Evolutionary conservation across 2,888 invertebrate genomes (phyloP), one percentile per base, ranked within the genome.

Genomic region (Diploptera punctata): DNA sequence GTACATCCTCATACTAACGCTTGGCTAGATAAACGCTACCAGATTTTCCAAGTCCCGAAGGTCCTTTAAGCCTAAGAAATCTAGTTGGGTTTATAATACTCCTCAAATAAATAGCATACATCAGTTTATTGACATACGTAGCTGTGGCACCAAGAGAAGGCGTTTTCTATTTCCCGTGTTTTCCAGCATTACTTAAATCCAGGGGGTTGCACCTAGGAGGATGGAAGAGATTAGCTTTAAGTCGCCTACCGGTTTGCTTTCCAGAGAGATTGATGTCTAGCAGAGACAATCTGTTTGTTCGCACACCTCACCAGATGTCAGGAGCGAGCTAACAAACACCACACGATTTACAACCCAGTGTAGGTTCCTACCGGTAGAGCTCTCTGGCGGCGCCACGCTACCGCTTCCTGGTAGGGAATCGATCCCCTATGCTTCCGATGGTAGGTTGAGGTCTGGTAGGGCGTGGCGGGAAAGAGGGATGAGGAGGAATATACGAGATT

Each of bases 281-380:
- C n/a, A n/a, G n/a, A n/a, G n/a, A n/a, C n/a, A n/a, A n/a, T n/a
- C n/a, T n/a, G n/a, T 21, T 16, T 65, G 16, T 47, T 26, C n/a
- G n/a, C 47, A 47, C 47, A 44, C 24, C 65, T 47, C 65, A 65
- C 44, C 16, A 65, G 65, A 65, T 65, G 65, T 65, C 65, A 47
- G 65, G 18, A 43, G 5, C 24, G 24, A 26, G 16, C 65, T 10
- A 65, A 26, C 62, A 21, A 47, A 47, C 57, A 29, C 26, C 16
- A 13, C 9, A 47, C 24, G 26, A 65, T 47, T 44, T 65, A 47
- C 26, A 47, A 65, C 47, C n/a, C 24, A 65, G 65, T 65, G n/a
- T 47, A 24, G 47, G 44, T 13, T 29, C 47, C 26, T 18, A 16
- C 65, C 65, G 26, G 26, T 26, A 65, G 65, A 65, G 44, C 44